Conservation (phyloP, 1,140 invertebrate species). For the Diorhabda carinulata region DNA sequence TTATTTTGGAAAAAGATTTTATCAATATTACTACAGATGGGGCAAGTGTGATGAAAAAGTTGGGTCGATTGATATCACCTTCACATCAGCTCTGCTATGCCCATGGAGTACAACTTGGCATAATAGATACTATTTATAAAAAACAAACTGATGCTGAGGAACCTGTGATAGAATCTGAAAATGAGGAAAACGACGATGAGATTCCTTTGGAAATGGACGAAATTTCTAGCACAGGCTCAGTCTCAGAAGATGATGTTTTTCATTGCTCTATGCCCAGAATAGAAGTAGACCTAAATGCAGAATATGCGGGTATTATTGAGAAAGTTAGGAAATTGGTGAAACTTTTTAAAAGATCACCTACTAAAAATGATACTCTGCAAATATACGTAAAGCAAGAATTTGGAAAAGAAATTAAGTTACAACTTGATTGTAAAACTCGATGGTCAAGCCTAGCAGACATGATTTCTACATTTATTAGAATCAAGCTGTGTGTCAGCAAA, state of each 20-base stretch:
- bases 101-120: conserved; percentile 19
- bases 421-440: conserved; percentile 18
- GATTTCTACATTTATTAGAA: conserved; percentile 17
- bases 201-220: conserved; percentile 11
- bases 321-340: conserved; percentile 13
- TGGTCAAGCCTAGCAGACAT: conserved; percentile 14
- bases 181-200: conserved; percentile 14
- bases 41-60: not conserved
- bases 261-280: conserved; percentile 12
- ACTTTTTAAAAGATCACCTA: conserved; percentile 17
- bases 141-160: conserved; percentile 20
- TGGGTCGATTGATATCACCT: not conserved
- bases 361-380: conserved; percentile 15
- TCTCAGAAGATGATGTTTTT: conserved; percentile 14
- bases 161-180: conserved; percentile 14
- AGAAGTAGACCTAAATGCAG: conserved; percentile 19
- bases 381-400: conserved; percentile 19
- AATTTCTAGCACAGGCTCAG: conserved; percentile 6
- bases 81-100: conserved; percentile 13
- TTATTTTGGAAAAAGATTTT: not conserved
- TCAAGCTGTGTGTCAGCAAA: conserved; percentile 19
- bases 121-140: conserved; percentile 21
- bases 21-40: not conserved
- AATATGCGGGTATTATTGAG: conserved; percentile 18
- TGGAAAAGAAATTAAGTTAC: conserved; percentile 15